These are phyloP conservation scores for Trichogramma evanescens DNA, from an alignment of 2,888 invertebrate species.

Conservation along the genomic window DNA sequence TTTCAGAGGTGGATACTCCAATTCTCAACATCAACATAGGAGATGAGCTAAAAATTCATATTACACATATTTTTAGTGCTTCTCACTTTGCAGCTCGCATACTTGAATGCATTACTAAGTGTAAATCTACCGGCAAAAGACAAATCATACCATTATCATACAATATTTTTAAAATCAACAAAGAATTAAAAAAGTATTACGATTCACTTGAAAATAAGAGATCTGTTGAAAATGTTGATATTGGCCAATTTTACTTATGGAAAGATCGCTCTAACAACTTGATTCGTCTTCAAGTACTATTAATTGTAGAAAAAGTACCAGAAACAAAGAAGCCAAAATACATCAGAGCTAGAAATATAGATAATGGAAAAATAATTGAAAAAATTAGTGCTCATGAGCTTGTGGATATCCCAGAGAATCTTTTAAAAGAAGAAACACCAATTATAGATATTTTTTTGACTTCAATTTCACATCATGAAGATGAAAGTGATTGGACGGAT, in stretches of 20 bases:
- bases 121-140: slow-evolving; percentile 14
- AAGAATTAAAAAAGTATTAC: slow-evolving; percentile 33
- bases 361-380: slow-evolving; percentile 49
- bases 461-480: slow-evolving; percentile 52
- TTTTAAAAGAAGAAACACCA: slow-evolving; percentile 35
- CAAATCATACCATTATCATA: slow-evolving; percentile 19
- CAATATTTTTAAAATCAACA: slow-evolving; percentile 28
- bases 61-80: slow-evolving; percentile 52
- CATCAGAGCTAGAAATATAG: slow-evolving; percentile 55
- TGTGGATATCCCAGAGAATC: slow-evolving; percentile 44
- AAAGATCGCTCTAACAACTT: slow-evolving; percentile 48
- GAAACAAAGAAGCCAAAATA: slow-evolving; percentile 25
- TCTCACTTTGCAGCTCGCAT: slow-evolving; percentile 58
- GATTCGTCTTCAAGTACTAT: slow-evolving; percentile 52
- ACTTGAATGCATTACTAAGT: slow-evolving; percentile 44
- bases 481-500: slow-evolving; percentile 52
- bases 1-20: slow-evolving; percentile 53
- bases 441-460: slow-evolving; percentile 52
- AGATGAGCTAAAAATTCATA: slow-evolving; percentile 33
- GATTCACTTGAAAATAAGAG: slow-evolving; percentile 30
- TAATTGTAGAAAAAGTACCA: slow-evolving; percentile 22
- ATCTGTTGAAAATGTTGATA: slow-evolving; percentile 32
- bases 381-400: slow-evolving; percentile 33
- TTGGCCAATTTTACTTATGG: slow-evolving; percentile 57
- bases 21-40: slow-evolving; percentile 29